A percentile compares a stretch with the other conserved stretches of the same genome.
Evolutionary conservation across 1,140 invertebrate genomes (phyloP).

Genomic region (Lepidotrigona ventralis): DNA sequence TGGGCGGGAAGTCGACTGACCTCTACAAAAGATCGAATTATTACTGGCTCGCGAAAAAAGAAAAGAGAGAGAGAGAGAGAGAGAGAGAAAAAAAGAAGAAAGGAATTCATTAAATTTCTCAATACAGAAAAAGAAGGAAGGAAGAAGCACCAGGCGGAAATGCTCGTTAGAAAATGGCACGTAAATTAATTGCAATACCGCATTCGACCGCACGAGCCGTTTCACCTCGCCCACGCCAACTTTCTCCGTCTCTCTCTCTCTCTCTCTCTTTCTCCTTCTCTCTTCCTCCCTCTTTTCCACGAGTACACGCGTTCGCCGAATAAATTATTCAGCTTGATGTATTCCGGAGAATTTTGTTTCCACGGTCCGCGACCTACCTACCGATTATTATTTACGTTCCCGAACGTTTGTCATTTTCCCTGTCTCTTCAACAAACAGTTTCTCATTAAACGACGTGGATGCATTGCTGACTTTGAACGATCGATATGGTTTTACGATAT

Average conservation of each 20-base stretch:
- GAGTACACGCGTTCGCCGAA: slow-evolving; percentile 6
- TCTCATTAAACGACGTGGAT: not conserved
- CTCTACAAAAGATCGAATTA: slow-evolving; percentile 26
- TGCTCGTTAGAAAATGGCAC: slow-evolving; percentile 21
- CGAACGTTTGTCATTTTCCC: not conserved
- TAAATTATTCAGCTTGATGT: slow-evolving; percentile 21
- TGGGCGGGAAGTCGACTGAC: not conserved
- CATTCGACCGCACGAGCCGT: not conserved
- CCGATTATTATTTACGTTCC: not conserved
- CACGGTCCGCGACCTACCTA: not conserved
- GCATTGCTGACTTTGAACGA: not conserved
- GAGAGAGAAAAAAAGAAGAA: not conserved
- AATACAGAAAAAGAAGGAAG: not conserved
- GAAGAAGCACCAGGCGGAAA: not conserved
- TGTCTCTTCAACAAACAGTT: not conserved
- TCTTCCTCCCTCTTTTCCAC: too few relatives aligned
- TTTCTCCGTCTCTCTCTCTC: not conserved
- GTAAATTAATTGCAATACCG: slow-evolving; percentile 41
- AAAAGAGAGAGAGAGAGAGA: not conserved
- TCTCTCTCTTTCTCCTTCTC: too few relatives aligned
- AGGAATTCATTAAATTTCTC: slow-evolving; percentile 35
- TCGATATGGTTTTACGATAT: too few relatives aligned
- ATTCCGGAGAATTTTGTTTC: slow-evolving; percentile 11
- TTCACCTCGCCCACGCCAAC: not conserved
- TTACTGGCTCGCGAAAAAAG: not conserved